Base-by-base conservation (phyloP, 2,888 invertebrate species). In the Rhagium mordax region DNA sequence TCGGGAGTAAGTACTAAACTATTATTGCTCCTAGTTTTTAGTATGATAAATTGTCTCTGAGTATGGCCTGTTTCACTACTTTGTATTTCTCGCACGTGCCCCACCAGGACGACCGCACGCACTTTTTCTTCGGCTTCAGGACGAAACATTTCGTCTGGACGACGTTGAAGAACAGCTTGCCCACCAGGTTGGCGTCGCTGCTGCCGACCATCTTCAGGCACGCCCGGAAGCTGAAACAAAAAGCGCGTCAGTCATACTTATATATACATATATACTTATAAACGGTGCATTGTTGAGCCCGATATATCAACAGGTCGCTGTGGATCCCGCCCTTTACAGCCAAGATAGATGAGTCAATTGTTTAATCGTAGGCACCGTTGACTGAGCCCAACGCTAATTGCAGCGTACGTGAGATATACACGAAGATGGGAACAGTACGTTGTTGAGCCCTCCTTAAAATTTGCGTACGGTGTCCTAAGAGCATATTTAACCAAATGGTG, bases 91-190 rank as follows among this genome's bases (percentile, higher is more conserved):
- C 88, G 83, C 97, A 98, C 81, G 92, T 93, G 0, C 96, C 96
- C 92, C 94, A 94, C 93, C 95, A 95, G 0, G 94, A 93, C 5
- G 93, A 89, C 81, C 93, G 91, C 6, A 91, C 89, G 88, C 98
- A 98, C 24, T 93, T 89, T 80, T 93, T 92, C 78, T 94, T 93
- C 1, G 93, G 92, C 83, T 95, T 94, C 51, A 98, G 89, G 0
- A 95, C 91, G 88, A 98, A 98, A 84, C 98, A 98, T 86, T 96
- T 95, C 0, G 96, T 95, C 85, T 96, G 96, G n/a, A 98, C 94
- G 55, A 98, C 91, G 88, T 98, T 97, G 92, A 98, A 98, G 90
- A 97, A 98, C 33, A 98, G 90, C 83, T 95, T 95, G 2, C 97
- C 97, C 68, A 97, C 96, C 88, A 97, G 91, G 85, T 96, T 95